Evolutionary conservation across 2,113 vertebrate species (phyloP), one percentile per base, ranked within the genome.

Genomic region (Pollachius pollachius): DNA sequence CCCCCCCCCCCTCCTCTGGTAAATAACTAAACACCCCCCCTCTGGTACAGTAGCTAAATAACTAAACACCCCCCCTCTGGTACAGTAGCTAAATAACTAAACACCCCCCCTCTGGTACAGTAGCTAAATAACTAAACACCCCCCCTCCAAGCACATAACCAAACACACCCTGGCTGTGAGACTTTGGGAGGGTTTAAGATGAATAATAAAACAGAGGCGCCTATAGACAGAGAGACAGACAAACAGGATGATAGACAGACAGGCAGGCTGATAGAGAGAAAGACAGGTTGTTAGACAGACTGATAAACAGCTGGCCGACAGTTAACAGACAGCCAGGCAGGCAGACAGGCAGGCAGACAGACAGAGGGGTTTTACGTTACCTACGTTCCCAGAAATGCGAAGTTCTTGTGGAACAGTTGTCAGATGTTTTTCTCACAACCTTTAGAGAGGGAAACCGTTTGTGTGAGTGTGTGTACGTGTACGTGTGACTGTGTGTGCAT

Each of bases 261-360:
- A 30, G 3, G 61, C 62, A 70, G 30, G 64, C 3, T 11, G 48
- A n/a, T 23, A 30, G 61, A 62, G 61, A 62, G 13, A 30, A 6
- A 30, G 3, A 64, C 62, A 70, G 30, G 64, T 56, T 11, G 48
- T 11, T 18, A 65, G n/a, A 65, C 18, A 52, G 30, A 65, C 64
- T 62, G 5, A 80, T 81, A 68, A 72, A 59, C 60, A 65, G 19
- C 64, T 79, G 73, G 25, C 41, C 4, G 41, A 74, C 73, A 2
- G 67, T 4, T 16, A 1, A 37, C 23, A 18, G 8, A 41, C 30
- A 27, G 64, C 69, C 17, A 62, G 64, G 66, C 4, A 37, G 70
- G 62, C 2, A 16, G 62, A 56, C 1, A 56, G 48, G 27, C 5
- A 67, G 19, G 56, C 52, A 25, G 52, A 62, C 11, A 52, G 78